Evolutionary conservation across 2,888 invertebrate species (phyloP).

Genomic region (Acanthosoma haemorrhoidale): DNA sequence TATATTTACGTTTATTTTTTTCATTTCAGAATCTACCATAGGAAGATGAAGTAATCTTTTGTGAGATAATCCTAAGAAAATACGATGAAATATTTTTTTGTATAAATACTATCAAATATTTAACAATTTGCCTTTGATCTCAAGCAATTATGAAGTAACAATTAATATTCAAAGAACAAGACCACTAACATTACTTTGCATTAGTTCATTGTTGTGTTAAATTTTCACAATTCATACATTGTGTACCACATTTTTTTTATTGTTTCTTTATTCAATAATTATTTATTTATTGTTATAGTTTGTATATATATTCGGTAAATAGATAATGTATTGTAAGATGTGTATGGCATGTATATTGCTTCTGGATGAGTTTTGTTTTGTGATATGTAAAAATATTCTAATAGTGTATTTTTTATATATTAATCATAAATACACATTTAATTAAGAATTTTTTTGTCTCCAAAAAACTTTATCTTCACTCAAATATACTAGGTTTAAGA

Average conservation of each 20-base stretch:
- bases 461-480: too few species aligned
- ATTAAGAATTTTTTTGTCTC: too few species aligned
- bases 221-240: not conserved
- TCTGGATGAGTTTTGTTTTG: not conserved
- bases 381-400: conserved; percentile 6
- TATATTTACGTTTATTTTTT: not conserved
- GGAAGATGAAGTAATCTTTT: not conserved
- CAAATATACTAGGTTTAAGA: too few species aligned
- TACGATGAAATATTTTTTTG: not conserved
- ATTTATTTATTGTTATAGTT: conserved; percentile 8
- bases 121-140: conserved; percentile 9
- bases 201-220: not conserved
- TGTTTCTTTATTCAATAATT: not conserved
- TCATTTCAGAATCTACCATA: not conserved
- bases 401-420: conserved; percentile 29
- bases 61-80: too few species aligned
- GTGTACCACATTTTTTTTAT: not conserved
- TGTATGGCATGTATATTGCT: not conserved
- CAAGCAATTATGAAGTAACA: conserved; percentile 2
- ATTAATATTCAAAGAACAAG: not conserved
- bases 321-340: not conserved
- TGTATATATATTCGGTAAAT: not conserved
- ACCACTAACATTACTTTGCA: not conserved
- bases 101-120: not conserved
- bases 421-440: conserved; percentile 24